Evolutionary conservation across 2,888 invertebrate genomes (phyloP).

Genomic region (Apeira syringaria): DNA sequence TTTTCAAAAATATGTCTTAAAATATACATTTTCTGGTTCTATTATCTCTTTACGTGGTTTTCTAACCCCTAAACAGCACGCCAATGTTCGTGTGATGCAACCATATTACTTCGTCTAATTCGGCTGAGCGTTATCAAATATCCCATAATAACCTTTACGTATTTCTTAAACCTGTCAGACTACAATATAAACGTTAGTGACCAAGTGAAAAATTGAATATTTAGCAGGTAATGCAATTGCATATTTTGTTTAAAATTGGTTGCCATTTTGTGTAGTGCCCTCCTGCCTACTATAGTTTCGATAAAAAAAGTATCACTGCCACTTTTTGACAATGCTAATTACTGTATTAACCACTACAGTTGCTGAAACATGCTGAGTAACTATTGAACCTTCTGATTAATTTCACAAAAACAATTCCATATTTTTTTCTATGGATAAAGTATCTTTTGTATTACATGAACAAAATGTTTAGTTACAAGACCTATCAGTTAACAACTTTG

Average conservation of each 20-base stretch:
- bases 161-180: slow-evolving; percentile 53
- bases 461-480: no score
- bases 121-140: slow-evolving; percentile 51
- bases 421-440: no score
- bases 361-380: slow-evolving; percentile 31
- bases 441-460: no score
- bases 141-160: slow-evolving; percentile 49
- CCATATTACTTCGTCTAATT: slow-evolving; percentile 65
- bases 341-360: slow-evolving; percentile 45
- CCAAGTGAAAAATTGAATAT: slow-evolving; percentile 47
- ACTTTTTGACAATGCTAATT: slow-evolving; percentile 56
- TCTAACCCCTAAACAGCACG: slow-evolving; percentile 70
- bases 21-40: slow-evolving; percentile 33
- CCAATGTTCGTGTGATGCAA: slow-evolving; percentile 77
- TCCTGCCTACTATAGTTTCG: slow-evolving; percentile 74
- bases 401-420: no score
- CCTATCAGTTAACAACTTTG: no score
- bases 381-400: slow-evolving; percentile 23
- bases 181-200: slow-evolving; percentile 34
- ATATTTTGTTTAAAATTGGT: slow-evolving; percentile 74
- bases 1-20: slow-evolving; percentile 36
- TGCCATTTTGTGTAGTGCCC: slow-evolving; percentile 81
- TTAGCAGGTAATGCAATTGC: slow-evolving; percentile 67
- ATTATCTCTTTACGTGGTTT: slow-evolving; percentile 44
- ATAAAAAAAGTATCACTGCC: slow-evolving; percentile 72